Evolutionary conservation across 2,797 vertebrate species (phyloP), one percentile per base, ranked within the genome.

Genomic region (Pagetopsis macropterus): DNA sequence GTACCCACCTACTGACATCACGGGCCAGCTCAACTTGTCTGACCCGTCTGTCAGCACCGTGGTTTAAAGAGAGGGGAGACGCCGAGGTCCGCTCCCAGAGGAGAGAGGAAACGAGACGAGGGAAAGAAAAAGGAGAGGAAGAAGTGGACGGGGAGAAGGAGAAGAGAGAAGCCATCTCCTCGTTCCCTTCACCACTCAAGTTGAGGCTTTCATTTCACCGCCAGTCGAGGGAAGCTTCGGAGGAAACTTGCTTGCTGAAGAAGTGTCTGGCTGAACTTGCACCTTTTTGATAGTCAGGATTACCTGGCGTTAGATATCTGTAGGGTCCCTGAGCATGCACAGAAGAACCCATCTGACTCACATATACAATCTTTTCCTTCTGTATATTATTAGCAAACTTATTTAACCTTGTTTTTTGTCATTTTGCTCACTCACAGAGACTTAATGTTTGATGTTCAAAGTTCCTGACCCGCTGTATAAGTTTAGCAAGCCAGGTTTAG

Each of bases 1-100:
- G 90, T 99, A 93, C 89, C 98, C 98, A 88, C 98, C 98, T 88
- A 98, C 98, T 79, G 98, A 99, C 95, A 98, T 98, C 95, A 96
- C 98, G 12, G 98, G 98, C 91, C 97, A 98, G 93, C 97, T 99
- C 94, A 99, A 99, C 96, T 94, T 99, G 93, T 99, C 98, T 48
- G 98, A 99, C 94, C 98, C 98, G 88, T 99, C 98, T 86, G 98
- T 99, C 95, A 99, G 98, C 96, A 99, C 98, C 51, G 98, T 99
- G 96, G 98, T 99, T 92, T 99, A 77, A 94, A 94, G 78, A 84
- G 82, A 91, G 91, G 85, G 79, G 78, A 81, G 63, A 71, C 65
- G 2, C 48, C 2, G 72, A 77, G 14, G 67, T 48, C 49, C 31
- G 46, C 76, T 82, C 75, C 67, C 70, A 7, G 19, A 79, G 86